phyloP scores from a whole-genome alignment of 1,140 invertebrate genomes.

The Grapholita molesta region DNA sequence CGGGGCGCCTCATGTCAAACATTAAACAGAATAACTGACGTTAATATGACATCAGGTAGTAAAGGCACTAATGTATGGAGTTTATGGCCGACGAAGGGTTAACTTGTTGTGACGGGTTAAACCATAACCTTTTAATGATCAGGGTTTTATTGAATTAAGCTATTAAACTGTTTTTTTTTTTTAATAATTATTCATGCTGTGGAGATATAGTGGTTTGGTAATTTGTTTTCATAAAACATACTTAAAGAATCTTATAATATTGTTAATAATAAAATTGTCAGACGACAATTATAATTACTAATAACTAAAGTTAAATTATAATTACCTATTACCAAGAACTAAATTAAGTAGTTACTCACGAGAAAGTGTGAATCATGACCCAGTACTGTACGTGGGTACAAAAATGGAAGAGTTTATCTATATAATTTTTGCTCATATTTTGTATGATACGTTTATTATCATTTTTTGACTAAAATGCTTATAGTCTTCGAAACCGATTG shows the following conservation, averaged over 20 bases:
- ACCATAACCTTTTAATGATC: background rate
- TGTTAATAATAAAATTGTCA: background rate
- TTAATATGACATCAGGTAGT: background rate
- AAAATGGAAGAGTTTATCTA: no score
- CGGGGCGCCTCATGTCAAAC: background rate
- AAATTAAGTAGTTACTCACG: no score
- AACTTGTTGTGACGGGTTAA: conserved; percentile 4
- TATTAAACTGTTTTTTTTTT: background rate
- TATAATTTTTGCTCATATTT: no score
- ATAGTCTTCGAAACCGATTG: no score
- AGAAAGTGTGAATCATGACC: no score
- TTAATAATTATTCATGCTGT: background rate
- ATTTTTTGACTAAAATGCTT: no score
- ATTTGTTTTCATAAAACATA: background rate
- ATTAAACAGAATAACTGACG: background rate
- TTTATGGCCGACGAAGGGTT: background rate
- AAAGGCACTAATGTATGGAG: background rate
- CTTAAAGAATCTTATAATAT: background rate
- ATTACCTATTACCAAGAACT: no score
- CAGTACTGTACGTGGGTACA: no score
- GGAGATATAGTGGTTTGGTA: background rate
- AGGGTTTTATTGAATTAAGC: background rate
- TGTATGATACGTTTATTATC: no score
- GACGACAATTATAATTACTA: background rate
- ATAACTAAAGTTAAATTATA: no score